Evolutionary conservation across 1,140 invertebrate genomes (phyloP).

Genomic region (Rhyacophila brunnea): DNA sequence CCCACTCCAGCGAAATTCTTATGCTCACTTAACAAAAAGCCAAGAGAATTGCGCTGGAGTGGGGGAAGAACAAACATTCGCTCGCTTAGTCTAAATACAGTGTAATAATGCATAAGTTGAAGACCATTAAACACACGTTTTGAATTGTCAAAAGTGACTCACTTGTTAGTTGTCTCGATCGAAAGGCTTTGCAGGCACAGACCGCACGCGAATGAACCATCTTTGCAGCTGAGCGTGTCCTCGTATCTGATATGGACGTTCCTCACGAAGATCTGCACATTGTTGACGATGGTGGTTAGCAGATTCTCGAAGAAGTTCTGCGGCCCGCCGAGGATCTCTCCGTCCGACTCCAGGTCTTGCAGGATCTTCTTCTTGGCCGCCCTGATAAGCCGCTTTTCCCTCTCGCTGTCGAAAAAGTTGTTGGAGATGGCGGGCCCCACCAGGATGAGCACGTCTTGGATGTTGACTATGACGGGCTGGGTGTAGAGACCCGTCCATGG

Average conservation of each 20-base stretch:
- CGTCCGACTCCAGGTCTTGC: slow-evolving; percentile 53
- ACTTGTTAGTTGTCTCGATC: slow-evolving; percentile 80
- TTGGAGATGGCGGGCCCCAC: slow-evolving; percentile 70
- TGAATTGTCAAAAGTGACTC: slow-evolving; percentile 32
- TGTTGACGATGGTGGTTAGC: slow-evolving; percentile 73
- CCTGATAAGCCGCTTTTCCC: slow-evolving; percentile 69
- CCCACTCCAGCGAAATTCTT: too few relatives aligned
- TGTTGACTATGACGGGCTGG: slow-evolving; percentile 65
- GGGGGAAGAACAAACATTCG: too few relatives aligned
- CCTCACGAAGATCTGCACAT: slow-evolving; percentile 75
- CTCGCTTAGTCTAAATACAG: too few relatives aligned
- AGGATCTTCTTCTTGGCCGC: slow-evolving; percentile 67
- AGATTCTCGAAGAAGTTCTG: slow-evolving; percentile 70
- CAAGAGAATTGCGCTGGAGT: too few relatives aligned
- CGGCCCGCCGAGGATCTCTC: slow-evolving; percentile 52
- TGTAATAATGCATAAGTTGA: background rate
- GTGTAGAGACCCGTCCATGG: slow-evolving; percentile 74
- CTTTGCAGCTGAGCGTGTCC: slow-evolving; percentile 66
- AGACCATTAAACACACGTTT: background rate
- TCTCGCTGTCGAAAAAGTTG: slow-evolving; percentile 70
- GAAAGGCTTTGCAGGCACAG: slow-evolving; percentile 77
- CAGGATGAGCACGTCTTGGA: slow-evolving; percentile 76
- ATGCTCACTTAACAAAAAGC: too few relatives aligned
- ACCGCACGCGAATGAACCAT: slow-evolving; percentile 70
- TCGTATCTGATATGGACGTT: slow-evolving; percentile 85